These are phyloP conservation scores for Sinhomidia bicolor DNA, from an alignment of 2,888 invertebrate species.

Conservation along the genomic window DNA sequence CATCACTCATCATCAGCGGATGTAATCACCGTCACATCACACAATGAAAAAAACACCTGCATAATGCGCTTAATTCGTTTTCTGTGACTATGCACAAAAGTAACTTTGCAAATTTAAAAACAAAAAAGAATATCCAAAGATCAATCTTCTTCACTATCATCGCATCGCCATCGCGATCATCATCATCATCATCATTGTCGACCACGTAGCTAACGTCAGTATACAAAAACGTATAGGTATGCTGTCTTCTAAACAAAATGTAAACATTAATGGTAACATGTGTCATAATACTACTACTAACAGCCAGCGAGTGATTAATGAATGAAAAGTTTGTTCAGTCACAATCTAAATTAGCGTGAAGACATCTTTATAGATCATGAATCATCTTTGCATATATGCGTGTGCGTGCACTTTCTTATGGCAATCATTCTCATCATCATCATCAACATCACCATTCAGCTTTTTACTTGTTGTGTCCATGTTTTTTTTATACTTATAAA, in stretches of 20 bases:
- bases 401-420: no score
- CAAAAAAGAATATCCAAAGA: slow-evolving; percentile 29
- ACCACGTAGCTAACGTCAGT: not conserved
- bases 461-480: not conserved
- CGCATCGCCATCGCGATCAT: not conserved
- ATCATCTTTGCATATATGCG: not conserved
- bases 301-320: slow-evolving; percentile 6
- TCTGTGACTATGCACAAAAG: not conserved
- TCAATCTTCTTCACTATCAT: slow-evolving; percentile 29
- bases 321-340: not conserved
- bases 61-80: slow-evolving; percentile 22
- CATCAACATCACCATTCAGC: no score
- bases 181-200: not conserved
- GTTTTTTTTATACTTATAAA: no score
- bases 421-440: not conserved
- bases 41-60: slow-evolving; percentile 15
- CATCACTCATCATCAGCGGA: slow-evolving; percentile 42
- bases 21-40: slow-evolving; percentile 29
- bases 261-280: slow-evolving; percentile 38
- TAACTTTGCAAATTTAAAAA: not conserved
- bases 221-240: no score
- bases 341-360: not conserved
- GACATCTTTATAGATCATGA: not conserved
- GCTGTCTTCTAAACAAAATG: not conserved
- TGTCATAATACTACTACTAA: slow-evolving; percentile 37